Evolutionary conservation across 2,797 vertebrate species (phyloP), one percentile per base, ranked within the genome.

Genomic region (Mormyrus proboscirostris): DNA sequence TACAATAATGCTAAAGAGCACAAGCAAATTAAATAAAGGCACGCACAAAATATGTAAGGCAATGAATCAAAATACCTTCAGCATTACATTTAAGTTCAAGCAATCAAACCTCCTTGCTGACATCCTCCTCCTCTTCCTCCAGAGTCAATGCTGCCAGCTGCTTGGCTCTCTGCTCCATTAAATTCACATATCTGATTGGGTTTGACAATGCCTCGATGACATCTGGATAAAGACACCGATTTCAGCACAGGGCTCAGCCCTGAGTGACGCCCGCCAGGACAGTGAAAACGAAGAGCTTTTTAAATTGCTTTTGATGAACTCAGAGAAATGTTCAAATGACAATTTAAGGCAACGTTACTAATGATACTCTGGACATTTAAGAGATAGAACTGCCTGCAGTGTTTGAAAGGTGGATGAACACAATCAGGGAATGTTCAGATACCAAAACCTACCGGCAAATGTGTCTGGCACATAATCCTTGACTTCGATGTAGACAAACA

Each of bases 121-220:
- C 91, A 62, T 96, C 95, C 92, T 99, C 98, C 90, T 99, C 98
- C 14, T 96, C 97, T 55, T 99, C 98, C 92, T 99, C 98, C 92
- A 99, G 93, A 0, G 98, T 99, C 89, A 99, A 94, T 0, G 98
- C 98, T 0, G 97, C 98, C 94, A 99, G 94, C 89, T 99, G 98
- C 90, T 98, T 98, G 12, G 98, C 98, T 94, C 98, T 97, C 95
- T 99, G 98, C 91, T 99, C 98, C 97, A 99, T 97, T 90, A 99
- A 92, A 94, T 99, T 99, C 25, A 99, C 98, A 0, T 99, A 99
- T 91, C 97, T 95, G 84, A 99, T 99, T 0, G 98, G 98, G 95
- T 99, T 99, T 88, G 98, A 99, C 92, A 99, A 94, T 88, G 98
- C 98, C 95, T 99, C 98, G 0, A 99, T 99, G 91, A 99, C 98